phyloP scores from a whole-genome alignment of 2,113 vertebrate genomes.

The Aramus guarauna region DNA sequence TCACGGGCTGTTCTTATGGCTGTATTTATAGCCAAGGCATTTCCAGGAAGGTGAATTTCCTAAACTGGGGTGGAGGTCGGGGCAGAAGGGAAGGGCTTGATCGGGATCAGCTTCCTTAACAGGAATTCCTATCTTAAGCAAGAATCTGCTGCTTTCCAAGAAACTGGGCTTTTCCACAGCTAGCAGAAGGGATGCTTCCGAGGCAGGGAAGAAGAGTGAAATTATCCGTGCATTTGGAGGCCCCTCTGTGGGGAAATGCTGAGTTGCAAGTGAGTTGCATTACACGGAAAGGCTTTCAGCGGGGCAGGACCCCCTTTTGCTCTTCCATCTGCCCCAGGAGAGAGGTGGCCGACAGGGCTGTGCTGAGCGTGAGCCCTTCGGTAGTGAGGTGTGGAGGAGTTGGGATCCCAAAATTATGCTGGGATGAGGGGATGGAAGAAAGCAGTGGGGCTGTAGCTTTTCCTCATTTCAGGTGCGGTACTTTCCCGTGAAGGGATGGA shows the following conservation, averaged over 20 bases:
- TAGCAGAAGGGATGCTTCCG: conserved; percentile 14
- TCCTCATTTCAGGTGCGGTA: background rate
- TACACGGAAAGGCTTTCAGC: background rate
- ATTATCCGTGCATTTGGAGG: conserved; percentile 27
- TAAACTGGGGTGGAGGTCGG: conserved; percentile 19
- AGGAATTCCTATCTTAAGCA: conserved; percentile 27
- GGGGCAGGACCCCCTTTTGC: background rate
- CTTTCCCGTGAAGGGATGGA: background rate
- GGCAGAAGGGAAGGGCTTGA: conserved; percentile 22
- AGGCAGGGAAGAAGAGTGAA: background rate
- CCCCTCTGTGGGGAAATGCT: conserved; percentile 49
- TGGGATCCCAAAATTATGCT: background rate
- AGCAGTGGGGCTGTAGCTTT: background rate
- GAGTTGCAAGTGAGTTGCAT: background rate
- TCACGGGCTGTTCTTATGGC: background rate
- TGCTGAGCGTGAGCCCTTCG: background rate
- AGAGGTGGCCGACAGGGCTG: background rate
- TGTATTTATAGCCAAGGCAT: background rate
- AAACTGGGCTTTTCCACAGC: conserved; percentile 39
- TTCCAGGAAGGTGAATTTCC: conserved; percentile 58
- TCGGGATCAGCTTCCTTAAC: conserved; percentile 9
- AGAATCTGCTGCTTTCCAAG: conserved; percentile 56
- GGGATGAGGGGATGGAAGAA: background rate
- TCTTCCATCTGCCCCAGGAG: background rate
- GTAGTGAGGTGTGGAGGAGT: accelerated